These are phyloP conservation scores for Orycteropus afer DNA, from an alignment of 2,113 vertebrate species.

Conservation along the genomic window DNA sequence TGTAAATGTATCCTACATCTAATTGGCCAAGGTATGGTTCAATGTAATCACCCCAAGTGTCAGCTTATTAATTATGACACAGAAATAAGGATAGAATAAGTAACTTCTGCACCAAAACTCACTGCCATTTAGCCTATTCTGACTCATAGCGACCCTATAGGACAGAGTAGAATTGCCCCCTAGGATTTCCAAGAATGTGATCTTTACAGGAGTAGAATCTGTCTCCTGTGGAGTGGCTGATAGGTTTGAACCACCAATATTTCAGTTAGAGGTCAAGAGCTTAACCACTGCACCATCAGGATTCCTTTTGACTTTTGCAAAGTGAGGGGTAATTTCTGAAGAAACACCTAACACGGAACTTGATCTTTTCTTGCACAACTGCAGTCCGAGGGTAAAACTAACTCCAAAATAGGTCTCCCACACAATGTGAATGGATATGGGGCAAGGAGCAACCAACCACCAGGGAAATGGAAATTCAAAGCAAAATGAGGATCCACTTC, in stretches of 20 bases:
- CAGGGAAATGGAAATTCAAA: not conserved
- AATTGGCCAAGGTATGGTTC: not conserved
- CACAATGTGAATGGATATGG: not conserved
- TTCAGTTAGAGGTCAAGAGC: not conserved
- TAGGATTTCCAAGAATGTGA: too few relatives aligned
- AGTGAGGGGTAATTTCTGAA: not conserved
- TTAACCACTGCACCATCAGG: not conserved
- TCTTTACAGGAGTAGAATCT: too few relatives aligned
- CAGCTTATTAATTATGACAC: not conserved
- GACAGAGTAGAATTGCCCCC: not conserved
- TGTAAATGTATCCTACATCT: not conserved
- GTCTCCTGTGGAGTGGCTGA: not conserved
- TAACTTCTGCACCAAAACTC: not conserved
- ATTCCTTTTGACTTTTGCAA: not conserved
- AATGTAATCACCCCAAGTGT: not conserved
- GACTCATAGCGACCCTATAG: not conserved
- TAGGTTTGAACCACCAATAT: not conserved
- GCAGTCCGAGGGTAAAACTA: not conserved
- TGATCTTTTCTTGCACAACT: constrained; percentile 37
- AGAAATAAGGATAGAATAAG: not conserved
- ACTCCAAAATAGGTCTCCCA: not conserved
- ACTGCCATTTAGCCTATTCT: not conserved
- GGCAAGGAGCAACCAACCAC: not conserved
- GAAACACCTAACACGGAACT: not conserved
- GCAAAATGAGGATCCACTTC: not conserved